Evolutionary conservation across 2,113 vertebrate species (phyloP), one percentile per base, ranked within the genome.

Genomic region (Mirounga angustirostris): DNA sequence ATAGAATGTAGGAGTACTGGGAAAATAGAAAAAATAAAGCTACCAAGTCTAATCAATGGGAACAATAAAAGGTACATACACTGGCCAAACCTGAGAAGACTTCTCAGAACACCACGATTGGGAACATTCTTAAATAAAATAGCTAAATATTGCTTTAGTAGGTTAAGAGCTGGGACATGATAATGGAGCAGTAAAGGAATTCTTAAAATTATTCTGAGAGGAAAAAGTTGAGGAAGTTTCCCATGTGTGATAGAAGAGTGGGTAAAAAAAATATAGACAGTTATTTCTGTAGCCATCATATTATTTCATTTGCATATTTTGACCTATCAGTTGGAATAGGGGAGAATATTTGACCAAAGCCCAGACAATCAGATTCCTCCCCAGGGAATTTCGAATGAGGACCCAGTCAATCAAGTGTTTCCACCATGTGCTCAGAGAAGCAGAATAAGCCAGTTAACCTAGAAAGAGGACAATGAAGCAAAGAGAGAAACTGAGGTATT

Each of bases 161-260:
- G 15, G 33, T 76, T 63, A 93, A 91, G 26, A 93, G 59, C 21
- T 94, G 6, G 73, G 33, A 3, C 1, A 7, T 94, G 61, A 65
- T 89, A 92, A 54, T 36, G 46, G 21, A 78, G 18, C 80, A 89
- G 24, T 33, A 54, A 74, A 95, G 46, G n/a, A 24, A 83, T 89
- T 91, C 87, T 81, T 16, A 14, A 46, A 82, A 79, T 59, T 94
- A 83, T 92, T 95, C 46, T 22, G 24, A 93, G 58, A 95, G 13
- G 76, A 28, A 85, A 81, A 58, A n/a, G 19, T 82, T 63, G 36
- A 87, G 4, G 21, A 43, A 92, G 63, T 28, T 76, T 61, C 28
- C 40, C 24, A 54, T 10, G 28, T 58, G 33, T 78, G 18, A 79
- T n/a, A 33, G 19, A 82, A 78, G 21, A 40, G 4, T 19, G 89